phyloP scores from a whole-genome alignment of 2,797 vertebrate genomes.

The Brachymystax lenok region DNA sequence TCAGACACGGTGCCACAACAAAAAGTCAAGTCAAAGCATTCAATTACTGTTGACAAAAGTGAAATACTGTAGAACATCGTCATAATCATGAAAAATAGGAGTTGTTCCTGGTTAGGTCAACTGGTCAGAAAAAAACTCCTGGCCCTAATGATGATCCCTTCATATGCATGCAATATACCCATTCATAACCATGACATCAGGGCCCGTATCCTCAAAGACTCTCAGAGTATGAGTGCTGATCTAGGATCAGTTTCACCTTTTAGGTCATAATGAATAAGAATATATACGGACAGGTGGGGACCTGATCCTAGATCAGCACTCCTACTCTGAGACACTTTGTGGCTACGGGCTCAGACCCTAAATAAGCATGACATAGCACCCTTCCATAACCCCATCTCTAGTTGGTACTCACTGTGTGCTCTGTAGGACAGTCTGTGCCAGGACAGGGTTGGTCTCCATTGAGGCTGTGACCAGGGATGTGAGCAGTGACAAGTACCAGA shows the following conservation, averaged over 20 bases:
- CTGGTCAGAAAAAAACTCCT: not conserved
- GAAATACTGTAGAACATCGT: not conserved
- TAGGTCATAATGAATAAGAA: not conserved
- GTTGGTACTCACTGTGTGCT: constrained; percentile 88
- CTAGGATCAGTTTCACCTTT: no score
- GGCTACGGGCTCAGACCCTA: no score
- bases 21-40: constrained; percentile 6
- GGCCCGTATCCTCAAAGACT: no score
- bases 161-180: not conserved
- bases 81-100: not conserved
- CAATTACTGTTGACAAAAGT: not conserved
- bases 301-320: not conserved
- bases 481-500: constrained; percentile 97
- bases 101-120: not conserved
- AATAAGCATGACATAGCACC: not conserved
- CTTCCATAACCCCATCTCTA: not conserved
- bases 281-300: not conserved
- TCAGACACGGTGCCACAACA: not conserved
- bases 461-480: constrained; percentile 95
- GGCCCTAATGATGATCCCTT: not conserved
- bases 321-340: no score
- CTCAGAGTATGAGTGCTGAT: no score
- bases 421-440: constrained; percentile 92
- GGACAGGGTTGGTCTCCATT: constrained; percentile 93
- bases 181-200: not conserved